Base-by-base conservation (phyloP, 2,888 invertebrate genomes). In the Lamellibrachia satsuma region DNA sequence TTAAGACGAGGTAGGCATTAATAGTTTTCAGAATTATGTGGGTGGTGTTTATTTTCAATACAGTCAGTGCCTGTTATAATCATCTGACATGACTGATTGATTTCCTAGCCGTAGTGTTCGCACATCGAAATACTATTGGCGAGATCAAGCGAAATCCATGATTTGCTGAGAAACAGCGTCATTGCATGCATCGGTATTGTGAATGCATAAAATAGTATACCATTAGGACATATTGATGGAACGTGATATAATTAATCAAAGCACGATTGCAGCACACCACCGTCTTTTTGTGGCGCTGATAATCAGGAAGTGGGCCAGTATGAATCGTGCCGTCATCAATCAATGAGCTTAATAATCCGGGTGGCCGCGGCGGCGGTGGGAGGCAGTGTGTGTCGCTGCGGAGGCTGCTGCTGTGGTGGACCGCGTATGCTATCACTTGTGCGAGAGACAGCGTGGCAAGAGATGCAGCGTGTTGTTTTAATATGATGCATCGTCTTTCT, bases 201-300 rank as follows among this genome's bases (percentile, higher is more conserved):
- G 75, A 75, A 75, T 75, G 75, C 75, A 75, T 75, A 75, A 75
- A 75, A 75, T 75, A 75, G 75, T 75, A 22, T 75, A 75, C 75
- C 75, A 75, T 75, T 75, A 75, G 75, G 75, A 75, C 15, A 75
- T 75, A 75, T 75, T 75, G 75, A 75, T 75, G 75, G 75, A 75
- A 75, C 75, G 75, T 75, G 75, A 75, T 75, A 75, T 75, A 75
- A 75, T 75, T 75, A 75, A 75, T 75, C 75, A 75, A 75, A 75
- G 75, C 75, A 6, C 75, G 75, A 75, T 75, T 75, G 75, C 75
- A 6, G 75, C 75, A 75, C 75, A 22, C 22, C 22, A n/a, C 75
- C 75, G 75, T 75, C 75, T 75, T 75, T 75, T 75, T 75, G 22
- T 22, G 75, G 75, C 75, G 22, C 75, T 75, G 75, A 75, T 75